Percentiles rank a stretch among this genome's conserved stretches.
phyloP scores from a whole-genome alignment of 2,113 vertebrate species.

The Oryzias celebensis region DNA sequence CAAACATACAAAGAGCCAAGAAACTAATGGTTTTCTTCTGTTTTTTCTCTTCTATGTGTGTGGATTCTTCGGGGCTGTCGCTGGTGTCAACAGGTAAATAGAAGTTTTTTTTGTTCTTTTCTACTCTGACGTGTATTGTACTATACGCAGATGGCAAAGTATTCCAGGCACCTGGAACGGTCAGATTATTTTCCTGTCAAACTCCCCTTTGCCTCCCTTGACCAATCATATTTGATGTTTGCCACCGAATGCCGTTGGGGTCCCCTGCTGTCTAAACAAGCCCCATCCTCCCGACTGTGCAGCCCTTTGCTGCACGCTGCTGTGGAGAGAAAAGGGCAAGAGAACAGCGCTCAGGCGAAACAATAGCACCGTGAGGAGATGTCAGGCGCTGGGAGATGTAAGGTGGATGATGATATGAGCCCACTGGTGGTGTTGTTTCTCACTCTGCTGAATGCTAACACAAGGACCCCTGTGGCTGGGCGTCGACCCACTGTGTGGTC shows the following conservation, averaged over 20 bases:
- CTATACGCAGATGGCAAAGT: conserved; percentile 43
- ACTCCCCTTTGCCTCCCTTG: conserved; percentile 46
- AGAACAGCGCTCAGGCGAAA: conserved; percentile 72
- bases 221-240: conserved; percentile 69
- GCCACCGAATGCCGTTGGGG: conserved; percentile 50
- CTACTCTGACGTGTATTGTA: conserved; percentile 15
- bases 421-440: conserved; percentile 68
- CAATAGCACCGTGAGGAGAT: conserved; percentile 69
- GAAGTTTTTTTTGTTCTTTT: conserved; percentile 6
- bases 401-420: conserved; percentile 74
- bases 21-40: conserved; percentile 49
- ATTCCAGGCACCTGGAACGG: conserved; percentile 24
- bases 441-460: conserved; percentile 73
- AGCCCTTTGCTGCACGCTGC: conserved; percentile 54
- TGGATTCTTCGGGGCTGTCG: conserved; percentile 33
- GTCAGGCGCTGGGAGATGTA: conserved; percentile 67
- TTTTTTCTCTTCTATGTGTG: conserved; percentile 49
- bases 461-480: conserved; percentile 54
- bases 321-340: conserved; percentile 72
- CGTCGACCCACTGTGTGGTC: conserved; percentile 64
- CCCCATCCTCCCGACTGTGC: conserved; percentile 40
- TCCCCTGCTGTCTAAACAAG: conserved; percentile 67
- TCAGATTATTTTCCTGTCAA: conserved; percentile 62
- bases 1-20: conserved; percentile 32
- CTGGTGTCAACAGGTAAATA: conserved; percentile 73